Conservation (phyloP, 2,888 invertebrate genomes). For the Stenchaetothrips biformis region DNA sequence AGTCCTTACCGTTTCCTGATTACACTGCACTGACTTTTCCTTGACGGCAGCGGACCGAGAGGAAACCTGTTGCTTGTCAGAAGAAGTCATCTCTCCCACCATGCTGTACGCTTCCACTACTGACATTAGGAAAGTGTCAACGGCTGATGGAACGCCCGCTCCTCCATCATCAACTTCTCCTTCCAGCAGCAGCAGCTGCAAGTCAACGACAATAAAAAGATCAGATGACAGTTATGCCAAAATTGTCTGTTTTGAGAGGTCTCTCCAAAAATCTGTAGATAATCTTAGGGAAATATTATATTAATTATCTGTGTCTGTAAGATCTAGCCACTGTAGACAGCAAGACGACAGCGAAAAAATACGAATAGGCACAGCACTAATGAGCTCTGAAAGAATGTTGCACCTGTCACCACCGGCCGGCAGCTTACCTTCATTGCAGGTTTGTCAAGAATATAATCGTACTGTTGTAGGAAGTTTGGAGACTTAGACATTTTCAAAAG, state of each 20-base stretch:
- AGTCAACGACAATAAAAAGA: background rate
- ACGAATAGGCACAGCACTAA: background rate
- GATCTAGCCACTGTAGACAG: background rate
- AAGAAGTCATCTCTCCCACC: background rate
- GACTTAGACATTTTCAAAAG: no score
- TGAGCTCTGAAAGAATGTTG: background rate
- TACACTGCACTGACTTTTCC: background rate
- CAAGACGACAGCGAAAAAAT: background rate
- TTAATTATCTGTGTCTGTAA: background rate
- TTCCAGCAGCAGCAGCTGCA: background rate
- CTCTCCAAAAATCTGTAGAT: background rate
- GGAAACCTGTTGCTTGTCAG: conserved; percentile 5
- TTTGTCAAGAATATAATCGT: background rate
- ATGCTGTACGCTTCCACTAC: background rate
- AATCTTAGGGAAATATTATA: background rate
- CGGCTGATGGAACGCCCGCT: background rate
- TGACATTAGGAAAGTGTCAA: background rate
- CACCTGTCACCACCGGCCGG: background rate
- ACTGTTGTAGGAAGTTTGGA: background rate
- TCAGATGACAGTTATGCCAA: background rate
- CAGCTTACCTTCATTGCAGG: background rate
- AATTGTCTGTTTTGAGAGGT: background rate
- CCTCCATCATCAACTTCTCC: background rate
- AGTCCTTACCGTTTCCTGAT: background rate
- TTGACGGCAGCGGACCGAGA: background rate